Conservation (phyloP, 2,113 vertebrate species). For the Chlamydotis undulata region DNA sequence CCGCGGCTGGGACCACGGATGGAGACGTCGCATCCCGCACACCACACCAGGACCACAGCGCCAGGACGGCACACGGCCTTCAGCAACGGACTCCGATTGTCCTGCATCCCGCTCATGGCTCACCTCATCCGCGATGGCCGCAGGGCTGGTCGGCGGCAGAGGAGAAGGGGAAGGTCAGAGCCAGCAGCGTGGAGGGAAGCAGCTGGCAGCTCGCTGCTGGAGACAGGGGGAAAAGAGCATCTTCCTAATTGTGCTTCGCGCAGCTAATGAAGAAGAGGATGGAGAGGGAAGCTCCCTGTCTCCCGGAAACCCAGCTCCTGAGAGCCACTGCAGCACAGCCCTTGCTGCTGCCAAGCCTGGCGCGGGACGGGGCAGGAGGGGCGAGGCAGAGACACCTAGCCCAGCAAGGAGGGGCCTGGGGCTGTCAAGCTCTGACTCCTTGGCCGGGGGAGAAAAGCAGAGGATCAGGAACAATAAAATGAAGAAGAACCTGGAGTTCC, state of each 20-base stretch:
- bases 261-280: not conserved
- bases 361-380: not conserved
- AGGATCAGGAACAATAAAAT: not conserved
- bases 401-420: rapidly evolving
- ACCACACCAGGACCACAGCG: rapidly evolving
- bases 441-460: not conserved
- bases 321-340: not conserved
- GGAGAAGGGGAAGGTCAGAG: conserved; percentile 38
- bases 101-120: rapidly evolving
- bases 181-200: not conserved
- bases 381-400: not conserved
- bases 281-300: not conserved
- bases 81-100: not conserved
- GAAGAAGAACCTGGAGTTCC: not conserved
- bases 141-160: not conserved
- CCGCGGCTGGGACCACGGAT: not conserved
- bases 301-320: not conserved
- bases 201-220: not conserved
- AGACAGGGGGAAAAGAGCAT: not conserved
- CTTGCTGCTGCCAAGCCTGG: not conserved
- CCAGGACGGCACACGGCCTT: rapidly evolving
- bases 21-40: rapidly evolving
- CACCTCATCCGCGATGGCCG: rapidly evolving
- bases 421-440: not conserved
- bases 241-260: not conserved